Conservation (phyloP, 2,888 invertebrate species). For the Chaetogeoica ovagalla region DNA sequence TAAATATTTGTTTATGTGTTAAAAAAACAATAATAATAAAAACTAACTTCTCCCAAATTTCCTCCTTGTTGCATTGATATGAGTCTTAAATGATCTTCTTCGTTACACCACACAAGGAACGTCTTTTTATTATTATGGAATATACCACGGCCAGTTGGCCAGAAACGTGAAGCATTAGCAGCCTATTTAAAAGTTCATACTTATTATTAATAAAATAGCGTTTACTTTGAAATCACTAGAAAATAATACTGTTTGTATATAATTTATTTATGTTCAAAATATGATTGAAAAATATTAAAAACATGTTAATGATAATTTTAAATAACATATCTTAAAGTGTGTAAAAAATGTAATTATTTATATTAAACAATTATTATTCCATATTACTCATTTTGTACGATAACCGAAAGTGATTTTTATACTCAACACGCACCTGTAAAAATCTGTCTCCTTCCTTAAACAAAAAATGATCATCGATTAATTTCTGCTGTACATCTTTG, state of each 20-base stretch:
- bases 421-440: constrained; percentile 62
- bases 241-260: too few relatives aligned
- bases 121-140: constrained; percentile 96
- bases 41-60: constrained; percentile 71
- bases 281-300: too few relatives aligned
- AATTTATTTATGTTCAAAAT: too few relatives aligned
- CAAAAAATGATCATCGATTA: constrained; percentile 97
- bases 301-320: too few relatives aligned
- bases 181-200: constrained; percentile 63
- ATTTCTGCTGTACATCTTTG: constrained; percentile 92
- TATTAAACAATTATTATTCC: too few relatives aligned
- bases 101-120: constrained; percentile 97
- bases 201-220: neutral
- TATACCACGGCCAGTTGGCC: constrained; percentile 97
- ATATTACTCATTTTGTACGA: too few relatives aligned
- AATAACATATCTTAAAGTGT: too few relatives aligned
- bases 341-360: too few relatives aligned
- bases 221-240: too few relatives aligned
- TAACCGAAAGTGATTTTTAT: too few relatives aligned
- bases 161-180: constrained; percentile 94
- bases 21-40: neutral
- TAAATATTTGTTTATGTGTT: neutral
- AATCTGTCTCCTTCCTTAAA: constrained; percentile 96
- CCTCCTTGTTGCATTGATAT: constrained; percentile 99
- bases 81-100: constrained; percentile 96